These are phyloP conservation scores for Meiosimyza decipiens DNA, from an alignment of 2,888 invertebrate species.

Conservation along the genomic window DNA sequence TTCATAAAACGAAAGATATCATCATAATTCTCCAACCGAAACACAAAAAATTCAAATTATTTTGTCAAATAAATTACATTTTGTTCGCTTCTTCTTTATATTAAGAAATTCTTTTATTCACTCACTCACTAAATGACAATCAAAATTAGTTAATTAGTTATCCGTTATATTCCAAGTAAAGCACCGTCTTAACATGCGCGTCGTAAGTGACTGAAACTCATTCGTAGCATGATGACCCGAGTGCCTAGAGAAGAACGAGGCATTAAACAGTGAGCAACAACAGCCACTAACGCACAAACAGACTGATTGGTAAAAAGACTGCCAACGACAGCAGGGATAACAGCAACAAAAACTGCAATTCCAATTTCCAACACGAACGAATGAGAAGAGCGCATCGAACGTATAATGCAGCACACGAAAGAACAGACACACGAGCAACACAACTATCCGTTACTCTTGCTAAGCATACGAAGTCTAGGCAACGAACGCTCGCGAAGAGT, in stretches of 20 bases:
- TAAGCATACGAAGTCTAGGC: neutral
- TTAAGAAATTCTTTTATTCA: neutral
- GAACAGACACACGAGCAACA: neutral
- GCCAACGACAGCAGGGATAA: neutral
- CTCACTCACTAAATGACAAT: slow-evolving; percentile 11
- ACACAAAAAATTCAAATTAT: neutral
- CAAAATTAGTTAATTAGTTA: slow-evolving; percentile 35
- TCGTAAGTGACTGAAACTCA: slow-evolving; percentile 55
- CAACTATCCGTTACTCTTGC: too few relatives aligned
- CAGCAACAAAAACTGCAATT: slow-evolving; percentile 4
- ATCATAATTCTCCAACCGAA: neutral
- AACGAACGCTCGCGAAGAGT: slow-evolving; percentile 3
- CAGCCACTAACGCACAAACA: slow-evolving; percentile 13
- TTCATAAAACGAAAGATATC: too few relatives aligned
- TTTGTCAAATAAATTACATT: neutral
- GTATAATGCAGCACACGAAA: neutral
- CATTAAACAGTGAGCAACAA: slow-evolving; percentile 28
- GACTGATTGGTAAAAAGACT: neutral
- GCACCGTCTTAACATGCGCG: slow-evolving; percentile 55
- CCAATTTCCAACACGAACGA: slow-evolving; percentile 18
- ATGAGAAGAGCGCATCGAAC: slow-evolving; percentile 9
- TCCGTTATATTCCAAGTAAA: slow-evolving; percentile 46
- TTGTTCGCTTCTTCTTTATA: neutral
- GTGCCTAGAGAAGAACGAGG: slow-evolving; percentile 30
- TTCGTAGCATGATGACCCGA: slow-evolving; percentile 24